Conservation (phyloP, 2,888 invertebrate species). For the Drosophila borborema region DNA sequence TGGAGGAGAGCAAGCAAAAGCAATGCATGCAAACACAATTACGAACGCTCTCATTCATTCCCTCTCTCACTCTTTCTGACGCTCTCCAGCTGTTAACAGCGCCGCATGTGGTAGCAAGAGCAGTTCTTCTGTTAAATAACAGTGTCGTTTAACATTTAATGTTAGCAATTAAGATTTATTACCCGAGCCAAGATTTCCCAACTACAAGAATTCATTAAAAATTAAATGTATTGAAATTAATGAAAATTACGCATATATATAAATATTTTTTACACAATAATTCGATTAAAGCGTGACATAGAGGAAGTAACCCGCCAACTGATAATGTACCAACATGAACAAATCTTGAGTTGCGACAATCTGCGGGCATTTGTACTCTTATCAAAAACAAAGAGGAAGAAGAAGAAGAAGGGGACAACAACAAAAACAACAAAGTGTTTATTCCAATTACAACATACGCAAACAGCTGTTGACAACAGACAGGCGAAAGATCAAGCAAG, state of each 20-base stretch:
- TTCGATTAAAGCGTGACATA: conserved; percentile 10
- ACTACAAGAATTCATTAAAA: background rate
- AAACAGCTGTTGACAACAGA: conserved; percentile 61
- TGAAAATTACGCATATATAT: background rate
- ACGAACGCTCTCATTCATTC: background rate
- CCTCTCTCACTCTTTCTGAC: background rate
- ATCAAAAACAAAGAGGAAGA: conserved; percentile 45
- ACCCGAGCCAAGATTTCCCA: background rate
- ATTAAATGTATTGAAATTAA: background rate
- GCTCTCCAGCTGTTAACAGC: conserved; percentile 58
- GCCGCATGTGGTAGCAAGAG: conserved; percentile 50
- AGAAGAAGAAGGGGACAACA: conserved; percentile 26
- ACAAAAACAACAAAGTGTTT: conserved; percentile 43
- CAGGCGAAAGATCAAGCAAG: conserved; percentile 5
- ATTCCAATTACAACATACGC: conserved; percentile 59
- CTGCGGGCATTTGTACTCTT: conserved; percentile 46
- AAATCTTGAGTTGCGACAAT: conserved; percentile 38
- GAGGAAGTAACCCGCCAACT: conserved; percentile 10
- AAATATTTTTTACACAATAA: conserved; percentile 14
- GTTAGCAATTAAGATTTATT: conserved; percentile 8
- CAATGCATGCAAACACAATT: conserved; percentile 20
- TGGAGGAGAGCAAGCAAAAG: conserved; percentile 42
- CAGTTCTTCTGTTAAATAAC: conserved; percentile 18
- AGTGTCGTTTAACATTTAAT: conserved; percentile 34
- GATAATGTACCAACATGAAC: conserved; percentile 40